Conservation (phyloP, 2,888 invertebrate species). For the Orchesella flavescens region DNA sequence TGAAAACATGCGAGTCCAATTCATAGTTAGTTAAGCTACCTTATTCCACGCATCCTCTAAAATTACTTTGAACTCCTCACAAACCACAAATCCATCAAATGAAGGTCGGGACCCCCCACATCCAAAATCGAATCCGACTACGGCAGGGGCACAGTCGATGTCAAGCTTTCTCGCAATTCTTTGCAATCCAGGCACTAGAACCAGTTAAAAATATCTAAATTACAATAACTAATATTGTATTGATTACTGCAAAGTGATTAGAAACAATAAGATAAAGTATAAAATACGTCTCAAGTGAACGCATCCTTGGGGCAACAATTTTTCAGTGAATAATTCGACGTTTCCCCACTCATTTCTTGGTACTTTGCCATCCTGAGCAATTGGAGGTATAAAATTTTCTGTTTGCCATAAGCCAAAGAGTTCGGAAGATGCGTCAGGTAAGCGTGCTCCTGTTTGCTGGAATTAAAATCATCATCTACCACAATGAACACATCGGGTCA, state of each 20-base stretch:
- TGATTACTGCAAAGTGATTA: no score
- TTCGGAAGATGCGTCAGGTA: conserved; percentile 85
- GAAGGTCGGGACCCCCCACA: conserved; percentile 87
- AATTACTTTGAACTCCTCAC: conserved; percentile 89
- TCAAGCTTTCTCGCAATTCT: conserved; percentile 89
- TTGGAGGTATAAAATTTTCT: conserved; percentile 90
- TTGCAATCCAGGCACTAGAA: conserved; percentile 90
- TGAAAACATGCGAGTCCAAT: no score
- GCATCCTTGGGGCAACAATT: conserved; percentile 94
- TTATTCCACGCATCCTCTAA: conserved; percentile 92
- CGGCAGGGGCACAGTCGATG: conserved; percentile 95
- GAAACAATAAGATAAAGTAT: no score
- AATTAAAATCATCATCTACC: neutral
- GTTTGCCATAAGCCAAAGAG: conserved; percentile 98
- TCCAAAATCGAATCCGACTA: conserved; percentile 95
- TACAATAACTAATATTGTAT: neutral
- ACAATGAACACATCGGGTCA: no score
- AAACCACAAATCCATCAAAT: conserved; percentile 93
- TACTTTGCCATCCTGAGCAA: conserved; percentile 91
- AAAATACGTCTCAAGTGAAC: conserved; percentile 89
- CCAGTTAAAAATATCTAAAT: conserved; percentile 73
- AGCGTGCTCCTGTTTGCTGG: conserved; percentile 77
- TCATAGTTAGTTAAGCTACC: conserved; percentile 75
- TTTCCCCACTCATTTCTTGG: conserved; percentile 98
- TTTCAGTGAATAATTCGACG: conserved; percentile 93